These are phyloP conservation scores for Poicephalus gulielmi DNA, from an alignment of 2,113 vertebrate species.

Conservation along the genomic window DNA sequence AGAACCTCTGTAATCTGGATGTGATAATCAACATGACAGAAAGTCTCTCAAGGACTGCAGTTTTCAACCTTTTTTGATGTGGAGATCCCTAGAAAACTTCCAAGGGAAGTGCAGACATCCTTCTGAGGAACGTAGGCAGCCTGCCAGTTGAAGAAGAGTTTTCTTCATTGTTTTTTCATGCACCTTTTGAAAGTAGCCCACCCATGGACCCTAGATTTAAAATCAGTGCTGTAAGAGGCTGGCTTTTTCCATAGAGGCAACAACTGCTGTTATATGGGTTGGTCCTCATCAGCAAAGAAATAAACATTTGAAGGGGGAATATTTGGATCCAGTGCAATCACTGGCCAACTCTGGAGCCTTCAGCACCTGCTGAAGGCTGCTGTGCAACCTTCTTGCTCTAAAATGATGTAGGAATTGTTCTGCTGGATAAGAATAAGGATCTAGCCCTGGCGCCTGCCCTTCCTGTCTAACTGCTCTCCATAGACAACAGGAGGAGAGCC, in stretches of 20 bases:
- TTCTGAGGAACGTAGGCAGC: neutral
- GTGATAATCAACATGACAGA: neutral
- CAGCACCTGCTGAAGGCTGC: neutral
- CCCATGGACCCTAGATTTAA: neutral
- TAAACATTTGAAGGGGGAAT: neutral
- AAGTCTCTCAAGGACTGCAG: neutral
- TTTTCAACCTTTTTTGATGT: neutral
- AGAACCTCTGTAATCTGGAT: neutral
- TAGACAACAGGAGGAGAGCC: neutral
- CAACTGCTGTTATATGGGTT: neutral
- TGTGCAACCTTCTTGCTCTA: neutral
- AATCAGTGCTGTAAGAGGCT: neutral
- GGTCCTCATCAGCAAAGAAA: neutral
- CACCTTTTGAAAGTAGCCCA: neutral
- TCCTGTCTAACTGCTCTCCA: neutral
- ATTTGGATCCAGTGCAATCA: neutral
- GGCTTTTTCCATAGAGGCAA: neutral
- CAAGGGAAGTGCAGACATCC: neutral
- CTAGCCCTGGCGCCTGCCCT: neutral
- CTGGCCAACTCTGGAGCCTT: neutral
- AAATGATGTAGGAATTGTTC: neutral
- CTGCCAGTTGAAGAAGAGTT: neutral
- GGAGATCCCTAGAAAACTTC: neutral
- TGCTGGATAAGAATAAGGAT: neutral
- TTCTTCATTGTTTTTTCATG: neutral